Evolutionary conservation across 2,113 vertebrate species (phyloP).

Genomic region (Notarius quadriscutis): DNA sequence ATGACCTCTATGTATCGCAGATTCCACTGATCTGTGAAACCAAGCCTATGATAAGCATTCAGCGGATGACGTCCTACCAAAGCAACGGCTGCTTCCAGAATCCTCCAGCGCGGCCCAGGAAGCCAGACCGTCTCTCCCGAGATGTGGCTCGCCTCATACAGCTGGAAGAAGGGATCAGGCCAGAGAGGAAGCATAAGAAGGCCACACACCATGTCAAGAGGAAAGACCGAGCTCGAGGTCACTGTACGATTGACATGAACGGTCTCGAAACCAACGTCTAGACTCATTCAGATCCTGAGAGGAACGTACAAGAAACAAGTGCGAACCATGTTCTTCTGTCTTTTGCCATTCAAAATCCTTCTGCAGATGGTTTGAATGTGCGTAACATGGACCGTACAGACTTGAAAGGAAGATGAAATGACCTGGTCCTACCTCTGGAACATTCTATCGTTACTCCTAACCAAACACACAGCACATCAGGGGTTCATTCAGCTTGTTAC

Average conservation of each 20-base stretch:
- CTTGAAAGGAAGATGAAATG: not conserved
- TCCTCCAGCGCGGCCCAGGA: slow-evolving; percentile 66
- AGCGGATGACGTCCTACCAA: slow-evolving; percentile 91
- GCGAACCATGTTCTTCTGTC: not conserved
- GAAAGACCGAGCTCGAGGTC: slow-evolving; percentile 73
- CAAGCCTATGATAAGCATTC: slow-evolving; percentile 87
- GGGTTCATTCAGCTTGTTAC: not conserved
- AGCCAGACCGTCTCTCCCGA: slow-evolving; percentile 71
- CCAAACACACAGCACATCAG: not conserved
- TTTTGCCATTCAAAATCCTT: slow-evolving; percentile 10
- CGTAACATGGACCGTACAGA: not conserved
- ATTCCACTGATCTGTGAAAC: slow-evolving; percentile 87
- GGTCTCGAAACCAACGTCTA: slow-evolving; percentile 96
- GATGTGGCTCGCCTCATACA: slow-evolving; percentile 81
- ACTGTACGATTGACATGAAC: slow-evolving; percentile 93
- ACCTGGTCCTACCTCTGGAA: slow-evolving; percentile 1
- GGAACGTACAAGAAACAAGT: not conserved
- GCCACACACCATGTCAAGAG: slow-evolving; percentile 64
- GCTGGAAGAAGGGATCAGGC: slow-evolving; percentile 78
- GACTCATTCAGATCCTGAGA: not conserved
- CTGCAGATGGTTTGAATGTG: not conserved
- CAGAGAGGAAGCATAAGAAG: slow-evolving; percentile 66
- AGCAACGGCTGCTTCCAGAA: slow-evolving; percentile 84
- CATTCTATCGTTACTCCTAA: not conserved
- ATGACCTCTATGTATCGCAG: slow-evolving; percentile 58